These are phyloP conservation scores for Listronotus bonariensis DNA, from an alignment of 1,140 invertebrate genomes.

Conservation along the genomic window DNA sequence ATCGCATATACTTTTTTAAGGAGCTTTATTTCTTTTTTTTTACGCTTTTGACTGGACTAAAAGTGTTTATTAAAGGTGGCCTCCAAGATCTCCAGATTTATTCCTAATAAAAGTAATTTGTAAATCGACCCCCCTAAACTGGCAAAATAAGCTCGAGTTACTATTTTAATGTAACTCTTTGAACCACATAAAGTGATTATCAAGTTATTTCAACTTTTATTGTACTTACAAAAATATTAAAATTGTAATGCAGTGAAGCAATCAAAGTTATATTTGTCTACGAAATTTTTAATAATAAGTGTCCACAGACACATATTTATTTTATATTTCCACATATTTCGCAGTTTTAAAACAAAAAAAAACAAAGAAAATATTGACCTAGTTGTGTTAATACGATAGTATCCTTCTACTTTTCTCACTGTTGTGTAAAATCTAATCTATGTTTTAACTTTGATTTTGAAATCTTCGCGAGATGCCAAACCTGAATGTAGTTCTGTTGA, in stretches of 20 bases:
- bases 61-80: too few species aligned
- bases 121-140: too few species aligned
- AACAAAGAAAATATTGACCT: conserved; percentile 32
- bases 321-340: conserved; percentile 28
- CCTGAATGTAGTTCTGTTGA: conserved; percentile 24
- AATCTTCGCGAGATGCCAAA: conserved; percentile 29
- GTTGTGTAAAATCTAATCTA: conserved; percentile 34
- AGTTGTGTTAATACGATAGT: conserved; percentile 24
- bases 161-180: too few species aligned
- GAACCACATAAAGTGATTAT: too few species aligned
- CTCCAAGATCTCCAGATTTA: too few species aligned
- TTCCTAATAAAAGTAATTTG: too few species aligned
- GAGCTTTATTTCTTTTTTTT: too few species aligned
- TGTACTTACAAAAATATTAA: too few species aligned
- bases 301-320: conserved; percentile 20
- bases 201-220: too few species aligned
- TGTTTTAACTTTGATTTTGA: conserved; percentile 35
- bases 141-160: too few species aligned
- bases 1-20: too few species aligned
- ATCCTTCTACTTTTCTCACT: conserved; percentile 32
- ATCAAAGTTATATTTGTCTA: conserved; percentile 21
- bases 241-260: not conserved
- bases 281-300: conserved; percentile 25
- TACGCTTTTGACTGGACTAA: too few species aligned
- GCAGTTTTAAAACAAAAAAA: conserved; percentile 21